Percentiles rank a stretch among this genome's conserved stretches.
These are phyloP conservation scores for Montifringilla adamsi DNA, from an alignment of 2,113 vertebrate genomes.

Conservation along the genomic window DNA sequence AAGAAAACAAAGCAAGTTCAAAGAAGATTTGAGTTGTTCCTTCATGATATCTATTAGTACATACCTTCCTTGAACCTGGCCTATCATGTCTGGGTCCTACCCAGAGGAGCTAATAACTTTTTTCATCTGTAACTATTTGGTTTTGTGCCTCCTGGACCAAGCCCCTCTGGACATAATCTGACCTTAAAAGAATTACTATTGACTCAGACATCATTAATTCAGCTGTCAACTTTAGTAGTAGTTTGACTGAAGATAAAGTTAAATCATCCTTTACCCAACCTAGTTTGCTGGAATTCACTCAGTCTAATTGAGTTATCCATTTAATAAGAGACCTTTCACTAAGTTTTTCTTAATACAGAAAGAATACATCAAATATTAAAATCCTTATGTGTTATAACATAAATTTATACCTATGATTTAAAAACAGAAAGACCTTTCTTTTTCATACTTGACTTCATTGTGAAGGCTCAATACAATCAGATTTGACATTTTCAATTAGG, in stretches of 20 bases:
- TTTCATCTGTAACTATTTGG: slow-evolving; percentile 2
- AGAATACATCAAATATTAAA: not conserved
- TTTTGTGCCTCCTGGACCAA: not conserved
- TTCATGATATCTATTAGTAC: not conserved
- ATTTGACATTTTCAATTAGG: not conserved
- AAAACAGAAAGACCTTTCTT: not conserved
- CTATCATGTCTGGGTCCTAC: not conserved
- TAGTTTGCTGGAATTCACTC: not conserved
- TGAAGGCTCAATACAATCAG: not conserved
- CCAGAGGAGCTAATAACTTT: not conserved
- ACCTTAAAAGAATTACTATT: slow-evolving; percentile 26
- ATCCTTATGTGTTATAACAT: not conserved
- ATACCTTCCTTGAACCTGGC: not conserved
- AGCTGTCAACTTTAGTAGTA: not conserved
- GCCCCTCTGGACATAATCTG: not conserved
- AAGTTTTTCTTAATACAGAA: not conserved
- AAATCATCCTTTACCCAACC: not conserved
- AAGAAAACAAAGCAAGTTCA: not conserved
- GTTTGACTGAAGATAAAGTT: not conserved
- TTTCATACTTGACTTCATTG: not conserved
- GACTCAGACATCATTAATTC: slow-evolving; percentile 14
- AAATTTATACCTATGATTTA: not conserved
- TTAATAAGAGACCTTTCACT: not conserved
- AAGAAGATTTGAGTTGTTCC: not conserved
- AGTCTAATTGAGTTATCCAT: not conserved